Conservation (phyloP, 2,888 invertebrate genomes). For the Rutpela maculata region DNA sequence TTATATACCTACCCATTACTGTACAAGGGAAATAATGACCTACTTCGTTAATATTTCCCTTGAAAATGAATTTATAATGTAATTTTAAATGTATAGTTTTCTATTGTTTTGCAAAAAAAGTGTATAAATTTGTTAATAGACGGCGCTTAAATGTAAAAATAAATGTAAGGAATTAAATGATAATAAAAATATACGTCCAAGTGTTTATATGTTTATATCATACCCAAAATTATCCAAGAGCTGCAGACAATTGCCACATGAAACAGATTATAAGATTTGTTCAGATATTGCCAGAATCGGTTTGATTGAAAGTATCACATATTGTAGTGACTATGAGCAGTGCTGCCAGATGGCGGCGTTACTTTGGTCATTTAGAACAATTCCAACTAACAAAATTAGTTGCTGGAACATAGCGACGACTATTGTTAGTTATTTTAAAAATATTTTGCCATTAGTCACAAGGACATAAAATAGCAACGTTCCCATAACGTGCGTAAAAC, state of each 20-base stretch:
- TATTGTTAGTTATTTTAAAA: too few species aligned
- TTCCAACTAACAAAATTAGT: too few species aligned
- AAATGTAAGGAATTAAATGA: conserved; percentile 69
- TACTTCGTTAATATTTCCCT: conserved; percentile 46
- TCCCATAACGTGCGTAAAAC: too few species aligned
- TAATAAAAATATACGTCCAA: conserved; percentile 73
- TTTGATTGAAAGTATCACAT: too few species aligned
- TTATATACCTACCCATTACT: conserved; percentile 28
- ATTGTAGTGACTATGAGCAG: too few species aligned
- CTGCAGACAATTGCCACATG: background rate
- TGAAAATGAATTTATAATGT: conserved; percentile 54
- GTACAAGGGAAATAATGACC: conserved; percentile 43
- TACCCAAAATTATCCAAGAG: background rate
- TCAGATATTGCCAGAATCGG: too few species aligned
- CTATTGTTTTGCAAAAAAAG: conserved; percentile 71
- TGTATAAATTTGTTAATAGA: conserved; percentile 74
- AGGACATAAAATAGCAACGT: too few species aligned
- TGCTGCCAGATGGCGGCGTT: too few species aligned
- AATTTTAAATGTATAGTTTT: conserved; percentile 71
- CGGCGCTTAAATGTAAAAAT: conserved; percentile 73
- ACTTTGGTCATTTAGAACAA: too few species aligned
- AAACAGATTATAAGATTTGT: too few species aligned
- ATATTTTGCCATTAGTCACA: too few species aligned
- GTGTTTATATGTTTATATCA: conserved; percentile 42
- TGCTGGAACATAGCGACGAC: too few species aligned